phyloP scores from a whole-genome alignment of 2,113 vertebrate species.

The Oxyruncus cristatus region DNA sequence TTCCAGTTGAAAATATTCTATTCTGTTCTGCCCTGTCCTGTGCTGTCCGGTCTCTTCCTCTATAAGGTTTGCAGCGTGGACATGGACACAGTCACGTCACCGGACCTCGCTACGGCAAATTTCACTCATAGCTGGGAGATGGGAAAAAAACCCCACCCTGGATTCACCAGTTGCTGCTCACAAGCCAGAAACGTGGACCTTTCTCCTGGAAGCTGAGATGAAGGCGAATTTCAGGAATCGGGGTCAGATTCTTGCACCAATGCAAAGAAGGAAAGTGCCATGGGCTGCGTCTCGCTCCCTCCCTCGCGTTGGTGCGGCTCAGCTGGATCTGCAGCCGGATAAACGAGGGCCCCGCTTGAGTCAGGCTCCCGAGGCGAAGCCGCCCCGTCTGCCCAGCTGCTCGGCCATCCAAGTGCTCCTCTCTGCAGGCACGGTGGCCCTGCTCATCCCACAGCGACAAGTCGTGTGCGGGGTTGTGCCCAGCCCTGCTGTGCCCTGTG shows the following conservation, averaged over 20 bases:
- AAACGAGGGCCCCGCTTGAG: constrained; percentile 38
- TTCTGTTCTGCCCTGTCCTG: background rate
- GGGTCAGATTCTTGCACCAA: background rate
- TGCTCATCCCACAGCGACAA: background rate
- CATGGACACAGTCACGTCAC: fast-evolving
- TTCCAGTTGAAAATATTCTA: background rate
- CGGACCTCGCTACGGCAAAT: background rate
- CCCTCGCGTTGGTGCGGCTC: background rate
- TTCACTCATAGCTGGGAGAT: background rate
- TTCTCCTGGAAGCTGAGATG: background rate
- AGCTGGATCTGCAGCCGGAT: background rate
- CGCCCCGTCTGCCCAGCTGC: background rate
- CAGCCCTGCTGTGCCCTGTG: background rate
- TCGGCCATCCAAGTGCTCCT: background rate
- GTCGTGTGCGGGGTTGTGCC: fast-evolving
- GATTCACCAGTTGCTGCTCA: background rate
- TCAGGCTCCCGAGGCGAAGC: constrained; percentile 33
- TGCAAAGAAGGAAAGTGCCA: constrained; percentile 16
- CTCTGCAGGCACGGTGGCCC: background rate
- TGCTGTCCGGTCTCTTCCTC: background rate
- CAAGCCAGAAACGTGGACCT: background rate
- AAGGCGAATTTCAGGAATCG: background rate
- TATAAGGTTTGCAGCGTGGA: background rate
- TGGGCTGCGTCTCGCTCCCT: constrained; percentile 24
- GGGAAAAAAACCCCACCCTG: background rate